Evolutionary conservation across 1,140 invertebrate species (phyloP).

Genomic region (Battus philenor): DNA sequence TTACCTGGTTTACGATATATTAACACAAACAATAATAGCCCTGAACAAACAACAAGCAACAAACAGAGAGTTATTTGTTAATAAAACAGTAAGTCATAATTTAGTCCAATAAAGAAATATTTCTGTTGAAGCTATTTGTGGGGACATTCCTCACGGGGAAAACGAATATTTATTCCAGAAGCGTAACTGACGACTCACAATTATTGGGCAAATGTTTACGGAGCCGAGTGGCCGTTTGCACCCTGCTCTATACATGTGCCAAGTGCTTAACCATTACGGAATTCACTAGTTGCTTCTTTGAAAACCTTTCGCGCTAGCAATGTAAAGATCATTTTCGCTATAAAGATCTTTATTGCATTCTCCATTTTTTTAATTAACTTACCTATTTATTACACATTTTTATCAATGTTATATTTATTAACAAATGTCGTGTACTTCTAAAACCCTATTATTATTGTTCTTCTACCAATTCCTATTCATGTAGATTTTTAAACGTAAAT

Average conservation of each 20-base stretch:
- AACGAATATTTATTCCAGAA: slow-evolving; percentile 62
- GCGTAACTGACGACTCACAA: slow-evolving; percentile 64
- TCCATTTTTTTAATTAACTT: too few relatives aligned
- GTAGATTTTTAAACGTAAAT: too few relatives aligned
- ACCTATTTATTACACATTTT: too few relatives aligned
- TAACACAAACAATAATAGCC: slow-evolving; percentile 11
- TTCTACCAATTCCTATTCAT: too few relatives aligned
- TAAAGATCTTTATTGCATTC: too few relatives aligned
- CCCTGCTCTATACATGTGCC: slow-evolving; percentile 35
- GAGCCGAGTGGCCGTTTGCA: slow-evolving; percentile 46
- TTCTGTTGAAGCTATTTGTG: slow-evolving; percentile 52
- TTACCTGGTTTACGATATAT: slow-evolving; percentile 11
- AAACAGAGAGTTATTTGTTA: slow-evolving; percentile 35
- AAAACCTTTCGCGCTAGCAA: slow-evolving; percentile 23
- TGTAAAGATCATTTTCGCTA: too few relatives aligned
- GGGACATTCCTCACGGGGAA: slow-evolving; percentile 38
- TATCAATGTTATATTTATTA: too few relatives aligned
- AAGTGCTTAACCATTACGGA: slow-evolving; percentile 49
- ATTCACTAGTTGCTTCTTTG: slow-evolving; percentile 52
- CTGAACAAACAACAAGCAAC: slow-evolving; percentile 9
- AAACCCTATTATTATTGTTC: too few relatives aligned
- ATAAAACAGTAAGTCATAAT: slow-evolving; percentile 62
- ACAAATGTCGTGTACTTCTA: too few relatives aligned
- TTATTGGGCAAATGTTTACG: slow-evolving; percentile 70
- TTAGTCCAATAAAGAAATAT: slow-evolving; percentile 65